Conservation (phyloP, 2,888 invertebrate genomes). For the Mythimna ferrago region DNA sequence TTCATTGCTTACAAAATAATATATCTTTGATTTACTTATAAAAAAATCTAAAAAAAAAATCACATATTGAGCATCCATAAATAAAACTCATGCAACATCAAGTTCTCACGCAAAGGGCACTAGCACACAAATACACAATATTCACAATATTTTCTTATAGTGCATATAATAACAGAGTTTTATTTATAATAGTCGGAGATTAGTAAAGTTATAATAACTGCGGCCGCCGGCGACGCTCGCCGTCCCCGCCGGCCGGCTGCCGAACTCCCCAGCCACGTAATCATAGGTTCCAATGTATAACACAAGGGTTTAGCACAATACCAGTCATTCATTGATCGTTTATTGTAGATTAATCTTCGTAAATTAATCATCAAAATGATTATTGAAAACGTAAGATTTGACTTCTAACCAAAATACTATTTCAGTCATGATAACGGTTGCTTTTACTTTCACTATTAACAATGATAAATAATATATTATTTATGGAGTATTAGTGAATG, state of each 20-base stretch:
- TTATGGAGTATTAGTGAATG: neutral
- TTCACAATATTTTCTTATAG: constrained; percentile 29
- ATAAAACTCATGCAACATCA: neutral
- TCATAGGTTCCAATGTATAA: constrained; percentile 65
- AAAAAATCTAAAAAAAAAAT: neutral
- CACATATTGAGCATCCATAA: neutral
- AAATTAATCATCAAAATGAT: neutral
- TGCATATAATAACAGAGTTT: constrained; percentile 37
- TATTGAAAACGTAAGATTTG: neutral
- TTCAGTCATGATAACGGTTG: too few species aligned
- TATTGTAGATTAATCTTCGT: constrained; percentile 10
- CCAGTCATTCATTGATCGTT: constrained; percentile 28
- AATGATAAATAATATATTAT: neutral
- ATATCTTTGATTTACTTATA: neutral
- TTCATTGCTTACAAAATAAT: neutral
- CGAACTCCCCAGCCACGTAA: constrained; percentile 73
- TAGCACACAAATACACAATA: neutral
- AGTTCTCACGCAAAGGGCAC: constrained; percentile 39
- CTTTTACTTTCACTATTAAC: neutral
- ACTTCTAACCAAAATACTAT: neutral
- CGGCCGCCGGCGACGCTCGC: constrained; percentile 58
- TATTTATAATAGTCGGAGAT: constrained; percentile 52
- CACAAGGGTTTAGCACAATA: constrained; percentile 35
- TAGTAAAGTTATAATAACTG: constrained; percentile 72
- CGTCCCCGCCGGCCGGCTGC: constrained; percentile 62